Percentiles rank a stretch among this genome's conserved stretches.
Conservation (phyloP, 2,113 vertebrate species). For the Indicator indicator region DNA sequence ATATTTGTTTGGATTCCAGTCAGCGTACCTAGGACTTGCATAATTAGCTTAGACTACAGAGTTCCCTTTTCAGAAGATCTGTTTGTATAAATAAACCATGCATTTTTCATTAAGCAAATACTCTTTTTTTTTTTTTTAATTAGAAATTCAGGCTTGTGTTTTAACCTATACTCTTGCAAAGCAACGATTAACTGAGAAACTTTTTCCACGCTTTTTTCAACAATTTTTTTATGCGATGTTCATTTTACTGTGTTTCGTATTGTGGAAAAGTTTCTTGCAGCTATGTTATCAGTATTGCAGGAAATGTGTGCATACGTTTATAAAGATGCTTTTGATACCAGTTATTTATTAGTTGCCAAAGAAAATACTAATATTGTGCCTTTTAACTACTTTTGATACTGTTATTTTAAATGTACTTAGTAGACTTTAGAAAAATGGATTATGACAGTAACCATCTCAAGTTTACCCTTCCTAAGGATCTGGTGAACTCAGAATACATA, state of each 20-base stretch:
- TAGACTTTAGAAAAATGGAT: neutral
- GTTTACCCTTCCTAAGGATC: neutral
- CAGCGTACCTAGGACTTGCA: constrained; percentile 64
- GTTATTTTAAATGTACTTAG: neutral
- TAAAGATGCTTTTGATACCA: neutral
- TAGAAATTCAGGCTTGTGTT: constrained; percentile 10
- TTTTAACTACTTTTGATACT: neutral
- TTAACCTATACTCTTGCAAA: constrained; percentile 26
- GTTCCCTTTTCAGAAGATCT: constrained; percentile 73
- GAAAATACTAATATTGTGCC: neutral
- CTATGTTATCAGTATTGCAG: neutral
- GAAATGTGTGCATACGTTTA: neutral
- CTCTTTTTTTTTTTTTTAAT: neutral
- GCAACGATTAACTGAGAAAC: neutral
- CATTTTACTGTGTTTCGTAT: neutral
- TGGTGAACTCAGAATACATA: neutral
- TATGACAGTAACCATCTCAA: neutral
- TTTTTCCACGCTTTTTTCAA: neutral
- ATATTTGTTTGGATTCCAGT: constrained; percentile 77
- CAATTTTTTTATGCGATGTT: neutral
- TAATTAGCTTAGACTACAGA: constrained; percentile 76
- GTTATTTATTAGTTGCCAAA: neutral
- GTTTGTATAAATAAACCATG: constrained; percentile 72
- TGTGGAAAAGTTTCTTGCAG: neutral
- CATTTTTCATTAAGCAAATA: constrained; percentile 72